Conservation (phyloP, 2,888 invertebrate species). For the Rhimphoctona megacephalus region DNA sequence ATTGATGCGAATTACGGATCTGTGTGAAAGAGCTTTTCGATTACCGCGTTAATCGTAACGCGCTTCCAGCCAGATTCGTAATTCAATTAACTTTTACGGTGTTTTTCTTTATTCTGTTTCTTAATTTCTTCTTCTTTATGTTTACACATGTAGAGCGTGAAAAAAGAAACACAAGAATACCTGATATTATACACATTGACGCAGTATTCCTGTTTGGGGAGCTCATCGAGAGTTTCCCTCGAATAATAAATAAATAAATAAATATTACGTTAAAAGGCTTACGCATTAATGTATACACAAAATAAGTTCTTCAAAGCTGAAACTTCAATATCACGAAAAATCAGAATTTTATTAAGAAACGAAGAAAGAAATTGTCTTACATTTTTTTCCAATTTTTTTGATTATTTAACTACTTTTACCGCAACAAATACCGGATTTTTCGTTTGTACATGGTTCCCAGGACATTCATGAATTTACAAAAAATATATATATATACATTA, state of each 20-base stretch:
- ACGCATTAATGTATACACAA: not conserved
- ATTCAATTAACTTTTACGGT: not conserved
- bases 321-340: too few species aligned
- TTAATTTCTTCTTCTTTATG: not conserved
- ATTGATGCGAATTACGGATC: too few species aligned
- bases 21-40: too few species aligned
- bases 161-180: not conserved
- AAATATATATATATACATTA: too few species aligned
- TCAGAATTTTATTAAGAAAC: too few species aligned
- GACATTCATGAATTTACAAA: too few species aligned
- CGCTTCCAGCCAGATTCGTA: not conserved
- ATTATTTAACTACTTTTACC: too few species aligned
- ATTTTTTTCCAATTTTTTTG: too few species aligned
- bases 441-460: too few species aligned
- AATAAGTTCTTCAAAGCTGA: not conserved
- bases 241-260: slow-evolving; percentile 9
- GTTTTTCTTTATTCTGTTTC: not conserved
- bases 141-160: slow-evolving; percentile 1
- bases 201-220: slow-evolving; percentile 41
- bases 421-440: too few species aligned
- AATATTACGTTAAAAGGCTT: not conserved
- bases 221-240: not conserved
- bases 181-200: not conserved
- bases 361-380: too few species aligned
- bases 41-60: not conserved